Conservation (phyloP, 2,797 vertebrate species). For the Nyctibius grandis region DNA sequence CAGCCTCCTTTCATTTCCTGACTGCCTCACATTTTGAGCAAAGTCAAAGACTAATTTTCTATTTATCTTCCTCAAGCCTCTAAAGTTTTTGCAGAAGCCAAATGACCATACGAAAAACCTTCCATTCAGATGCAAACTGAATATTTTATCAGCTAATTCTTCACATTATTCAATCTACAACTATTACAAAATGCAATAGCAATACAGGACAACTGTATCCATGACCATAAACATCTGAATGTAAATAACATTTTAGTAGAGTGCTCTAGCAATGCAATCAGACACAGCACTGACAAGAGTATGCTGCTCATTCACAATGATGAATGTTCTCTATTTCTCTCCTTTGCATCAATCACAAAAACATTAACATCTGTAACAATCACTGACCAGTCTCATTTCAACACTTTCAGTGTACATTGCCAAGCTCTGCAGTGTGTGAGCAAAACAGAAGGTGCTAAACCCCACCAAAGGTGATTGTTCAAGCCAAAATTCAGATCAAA, state of each 20-base stretch:
- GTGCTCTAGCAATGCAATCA: not conserved
- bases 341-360: not conserved
- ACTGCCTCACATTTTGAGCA: not conserved
- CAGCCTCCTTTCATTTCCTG: not conserved
- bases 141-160: not conserved
- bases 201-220: not conserved
- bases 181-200: not conserved
- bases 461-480: not conserved
- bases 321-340: not conserved
- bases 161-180: not conserved
- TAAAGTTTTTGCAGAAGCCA: not conserved
- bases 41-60: not conserved
- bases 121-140: not conserved
- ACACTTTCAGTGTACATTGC: not conserved
- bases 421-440: not conserved
- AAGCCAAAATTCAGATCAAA: conserved; percentile 2
- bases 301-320: not conserved
- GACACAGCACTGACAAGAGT: not conserved
- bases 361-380: not conserved
- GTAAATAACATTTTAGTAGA: not conserved
- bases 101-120: not conserved
- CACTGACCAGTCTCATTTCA: not conserved
- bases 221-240: not conserved
- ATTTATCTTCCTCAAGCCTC: not conserved
- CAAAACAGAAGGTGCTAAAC: not conserved